These are phyloP conservation scores for Danio rerio DNA, from an alignment of 2,113 vertebrate species.

Conservation along the genomic window DNA sequence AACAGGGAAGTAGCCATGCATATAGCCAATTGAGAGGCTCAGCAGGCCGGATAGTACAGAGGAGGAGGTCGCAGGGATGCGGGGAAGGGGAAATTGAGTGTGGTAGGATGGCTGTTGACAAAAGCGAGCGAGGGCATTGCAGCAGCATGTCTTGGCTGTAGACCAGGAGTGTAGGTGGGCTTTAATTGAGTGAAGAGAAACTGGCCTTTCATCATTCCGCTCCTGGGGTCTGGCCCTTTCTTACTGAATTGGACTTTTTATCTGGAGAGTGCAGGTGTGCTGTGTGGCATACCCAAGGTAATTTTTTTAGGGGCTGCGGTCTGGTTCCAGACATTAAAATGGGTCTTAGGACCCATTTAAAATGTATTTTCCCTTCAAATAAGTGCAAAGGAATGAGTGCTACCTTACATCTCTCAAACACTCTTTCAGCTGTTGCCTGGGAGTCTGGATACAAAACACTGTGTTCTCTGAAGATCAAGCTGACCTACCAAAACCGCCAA, in stretches of 20 bases:
- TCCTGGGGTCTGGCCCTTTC: conserved; percentile 63
- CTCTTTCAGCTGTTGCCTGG: neutral
- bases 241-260: conserved; percentile 63
- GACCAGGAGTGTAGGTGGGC: conserved; percentile 63
- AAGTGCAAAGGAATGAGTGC: conserved; percentile 1
- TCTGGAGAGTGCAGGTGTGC: conserved; percentile 68
- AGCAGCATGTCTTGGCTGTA: conserved; percentile 61
- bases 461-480: conserved; percentile 30
- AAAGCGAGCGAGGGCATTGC: conserved; percentile 52
- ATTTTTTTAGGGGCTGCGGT: conserved; percentile 23
- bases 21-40: conserved; percentile 6
- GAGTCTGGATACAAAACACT: conserved; percentile 21
- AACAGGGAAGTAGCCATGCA: no score
- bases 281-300: conserved; percentile 33
- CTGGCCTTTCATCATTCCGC: conserved; percentile 60
- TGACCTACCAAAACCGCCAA: conserved; percentile 23
- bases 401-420: conserved; percentile 21
- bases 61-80: conserved; percentile 39
- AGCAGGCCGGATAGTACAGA: conserved; percentile 1
- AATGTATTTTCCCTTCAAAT: neutral
- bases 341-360: conserved; percentile 7
- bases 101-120: conserved; percentile 48
- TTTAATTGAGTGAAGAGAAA: conserved; percentile 69
- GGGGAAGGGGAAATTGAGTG: conserved; percentile 52
- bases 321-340: neutral